Evolutionary conservation across 2,113 vertebrate genomes (phyloP).

Genomic region (Antechinus stuartii): DNA sequence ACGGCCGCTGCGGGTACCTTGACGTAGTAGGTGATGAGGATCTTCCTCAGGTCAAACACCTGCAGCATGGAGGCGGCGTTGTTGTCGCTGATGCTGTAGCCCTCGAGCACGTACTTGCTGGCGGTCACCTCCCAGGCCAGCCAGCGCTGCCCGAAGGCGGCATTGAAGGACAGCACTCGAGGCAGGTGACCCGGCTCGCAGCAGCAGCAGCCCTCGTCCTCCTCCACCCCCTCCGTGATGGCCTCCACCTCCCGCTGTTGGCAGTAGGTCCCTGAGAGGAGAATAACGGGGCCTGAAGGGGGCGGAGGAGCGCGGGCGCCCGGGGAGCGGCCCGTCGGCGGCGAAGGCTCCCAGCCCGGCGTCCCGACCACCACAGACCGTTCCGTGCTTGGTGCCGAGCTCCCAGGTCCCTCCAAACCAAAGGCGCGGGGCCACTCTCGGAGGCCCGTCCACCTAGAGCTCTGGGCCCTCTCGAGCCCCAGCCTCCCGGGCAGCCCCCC

Average conservation of each 20-base stretch:
- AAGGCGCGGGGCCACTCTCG: too few species aligned
- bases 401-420: too few species aligned
- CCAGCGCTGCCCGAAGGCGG: slow-evolving; percentile 95
- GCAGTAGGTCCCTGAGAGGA: slow-evolving; percentile 90
- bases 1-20: slow-evolving; percentile 82
- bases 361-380: too few species aligned
- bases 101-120: slow-evolving; percentile 94
- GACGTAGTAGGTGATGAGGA: slow-evolving; percentile 95
- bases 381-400: too few species aligned
- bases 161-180: slow-evolving; percentile 93
- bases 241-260: slow-evolving; percentile 96
- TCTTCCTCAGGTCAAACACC: slow-evolving; percentile 94
- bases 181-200: slow-evolving; percentile 94
- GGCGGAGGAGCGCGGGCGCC: too few species aligned
- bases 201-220: slow-evolving; percentile 95
- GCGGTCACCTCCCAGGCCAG: slow-evolving; percentile 95
- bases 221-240: slow-evolving; percentile 94
- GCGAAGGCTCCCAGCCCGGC: too few species aligned
- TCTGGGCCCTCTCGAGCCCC: too few species aligned
- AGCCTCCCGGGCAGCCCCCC: too few species aligned
- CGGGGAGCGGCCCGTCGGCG: too few species aligned
- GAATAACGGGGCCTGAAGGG: neutral
- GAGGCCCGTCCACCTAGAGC: too few species aligned
- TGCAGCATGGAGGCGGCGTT: slow-evolving; percentile 95
- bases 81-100: slow-evolving; percentile 96